Evolutionary conservation across 1,140 invertebrate species (phyloP).

Genomic region (Arctopsyche grandis): DNA sequence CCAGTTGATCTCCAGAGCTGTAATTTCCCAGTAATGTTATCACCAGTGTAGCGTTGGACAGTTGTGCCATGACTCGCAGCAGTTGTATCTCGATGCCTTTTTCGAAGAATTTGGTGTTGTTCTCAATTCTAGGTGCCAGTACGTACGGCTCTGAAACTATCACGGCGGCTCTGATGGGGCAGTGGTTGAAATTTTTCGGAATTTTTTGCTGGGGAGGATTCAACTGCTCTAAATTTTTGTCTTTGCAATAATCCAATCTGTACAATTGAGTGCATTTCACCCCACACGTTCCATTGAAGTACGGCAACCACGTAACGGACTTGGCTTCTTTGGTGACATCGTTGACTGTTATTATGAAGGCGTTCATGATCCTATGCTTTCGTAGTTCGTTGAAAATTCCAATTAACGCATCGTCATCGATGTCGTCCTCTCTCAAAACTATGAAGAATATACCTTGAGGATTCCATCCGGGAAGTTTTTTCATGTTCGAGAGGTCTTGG

Average conservation of each 20-base stretch:
- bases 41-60: background rate
- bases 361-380: constrained; percentile 31
- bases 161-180: constrained; percentile 21
- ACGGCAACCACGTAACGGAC: constrained; percentile 44
- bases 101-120: constrained; percentile 3
- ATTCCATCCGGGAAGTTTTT: constrained; percentile 32
- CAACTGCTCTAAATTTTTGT: background rate
- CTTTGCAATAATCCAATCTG: constrained; percentile 21
- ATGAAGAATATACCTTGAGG: constrained; percentile 34
- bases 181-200: constrained; percentile 23
- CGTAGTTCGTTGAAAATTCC: constrained; percentile 41
- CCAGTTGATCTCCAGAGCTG: background rate
- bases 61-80: constrained; percentile 5
- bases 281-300: constrained; percentile 18
- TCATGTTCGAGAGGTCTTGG: constrained; percentile 19
- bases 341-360: constrained; percentile 8
- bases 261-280: constrained; percentile 16
- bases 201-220: constrained; percentile 5
- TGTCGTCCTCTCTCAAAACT: constrained; percentile 14
- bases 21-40: constrained; percentile 7
- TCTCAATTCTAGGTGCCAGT: background rate
- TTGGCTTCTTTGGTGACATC: background rate
- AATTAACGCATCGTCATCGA: constrained; percentile 12
- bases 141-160: constrained; percentile 41
- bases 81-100: constrained; percentile 39